Evolutionary conservation across 2,888 invertebrate genomes (phyloP).

Genomic region (Chaetogeoica ovagalla): DNA sequence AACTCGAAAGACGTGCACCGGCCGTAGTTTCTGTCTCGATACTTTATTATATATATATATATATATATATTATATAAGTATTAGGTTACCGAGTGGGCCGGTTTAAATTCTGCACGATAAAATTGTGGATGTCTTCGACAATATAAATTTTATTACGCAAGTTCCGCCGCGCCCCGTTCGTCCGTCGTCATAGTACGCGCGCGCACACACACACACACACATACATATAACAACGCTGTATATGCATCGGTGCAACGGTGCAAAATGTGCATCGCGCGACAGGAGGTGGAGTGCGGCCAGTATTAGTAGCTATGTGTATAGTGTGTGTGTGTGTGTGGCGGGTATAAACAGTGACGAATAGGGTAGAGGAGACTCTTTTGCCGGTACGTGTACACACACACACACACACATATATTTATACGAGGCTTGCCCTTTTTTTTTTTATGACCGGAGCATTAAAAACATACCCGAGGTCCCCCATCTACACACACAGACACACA

Average conservation of each 20-base stretch:
- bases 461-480: not conserved
- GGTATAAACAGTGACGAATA: no score
- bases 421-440: slow-evolving; percentile 20
- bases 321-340: not conserved
- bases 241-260: slow-evolving; percentile 20
- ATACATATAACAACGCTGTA: not conserved
- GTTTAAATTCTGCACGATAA: slow-evolving; percentile 51
- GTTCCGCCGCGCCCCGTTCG: slow-evolving; percentile 8
- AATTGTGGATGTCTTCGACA: slow-evolving; percentile 52
- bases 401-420: no score
- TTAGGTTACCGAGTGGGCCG: slow-evolving; percentile 40
- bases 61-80: not conserved
- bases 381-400: not conserved
- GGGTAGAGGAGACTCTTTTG: not conserved
- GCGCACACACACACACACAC: not conserved
- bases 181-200: not conserved
- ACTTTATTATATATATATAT: not conserved
- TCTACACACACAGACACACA: no score
- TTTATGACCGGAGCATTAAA: slow-evolving; percentile 24
- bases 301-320: not conserved
- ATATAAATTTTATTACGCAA: slow-evolving; percentile 53
- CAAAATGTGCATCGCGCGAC: not conserved
- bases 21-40: not conserved
- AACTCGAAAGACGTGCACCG: not conserved
- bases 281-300: not conserved